Evolutionary conservation across 2,113 vertebrate genomes (phyloP).

Genomic region (Nansenia antarctica): DNA sequence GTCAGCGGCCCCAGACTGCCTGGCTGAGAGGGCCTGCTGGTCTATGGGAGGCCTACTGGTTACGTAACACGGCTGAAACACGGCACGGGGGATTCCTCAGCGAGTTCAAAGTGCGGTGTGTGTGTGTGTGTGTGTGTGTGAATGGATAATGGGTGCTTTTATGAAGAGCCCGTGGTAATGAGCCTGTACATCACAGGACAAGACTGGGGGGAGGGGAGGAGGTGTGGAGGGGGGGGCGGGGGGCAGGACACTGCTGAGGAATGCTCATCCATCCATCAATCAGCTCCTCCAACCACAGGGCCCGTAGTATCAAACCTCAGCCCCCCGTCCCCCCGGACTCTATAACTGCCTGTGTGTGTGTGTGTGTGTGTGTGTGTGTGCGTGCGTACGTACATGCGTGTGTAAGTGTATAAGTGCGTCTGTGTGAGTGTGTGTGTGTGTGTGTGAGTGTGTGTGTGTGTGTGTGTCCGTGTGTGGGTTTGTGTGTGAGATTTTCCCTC

Average conservation of each 20-base stretch:
- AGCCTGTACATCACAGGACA: constrained; percentile 65
- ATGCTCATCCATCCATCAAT: constrained; percentile 54
- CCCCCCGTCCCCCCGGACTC: constrained; percentile 36
- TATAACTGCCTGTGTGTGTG: constrained; percentile 33
- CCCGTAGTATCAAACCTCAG: constrained; percentile 21
- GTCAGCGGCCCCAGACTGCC: too few relatives aligned
- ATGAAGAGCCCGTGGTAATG: constrained; percentile 52
- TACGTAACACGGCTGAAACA: constrained; percentile 47
- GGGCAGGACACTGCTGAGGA: constrained; percentile 40
- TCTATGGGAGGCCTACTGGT: too few relatives aligned
- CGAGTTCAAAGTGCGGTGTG: constrained; percentile 56
- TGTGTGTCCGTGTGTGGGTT: neutral
- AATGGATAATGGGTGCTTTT: constrained; percentile 63
- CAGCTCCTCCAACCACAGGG: constrained; percentile 35
- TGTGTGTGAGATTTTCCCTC: neutral
- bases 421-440: neutral
- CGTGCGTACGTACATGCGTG: too few relatives aligned
- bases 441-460: neutral
- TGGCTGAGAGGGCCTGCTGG: too few relatives aligned
- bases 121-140: constrained; percentile 14
- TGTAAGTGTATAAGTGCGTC: too few relatives aligned
- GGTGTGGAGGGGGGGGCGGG: neutral
- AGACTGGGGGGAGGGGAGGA: constrained; percentile 13
- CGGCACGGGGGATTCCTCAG: constrained; percentile 45
- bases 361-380: neutral